A percentile compares a stretch with the other conserved stretches of the same genome.
Conservation (phyloP, 2,113 vertebrate genomes). For the Cynoglossus semilaevis region DNA sequence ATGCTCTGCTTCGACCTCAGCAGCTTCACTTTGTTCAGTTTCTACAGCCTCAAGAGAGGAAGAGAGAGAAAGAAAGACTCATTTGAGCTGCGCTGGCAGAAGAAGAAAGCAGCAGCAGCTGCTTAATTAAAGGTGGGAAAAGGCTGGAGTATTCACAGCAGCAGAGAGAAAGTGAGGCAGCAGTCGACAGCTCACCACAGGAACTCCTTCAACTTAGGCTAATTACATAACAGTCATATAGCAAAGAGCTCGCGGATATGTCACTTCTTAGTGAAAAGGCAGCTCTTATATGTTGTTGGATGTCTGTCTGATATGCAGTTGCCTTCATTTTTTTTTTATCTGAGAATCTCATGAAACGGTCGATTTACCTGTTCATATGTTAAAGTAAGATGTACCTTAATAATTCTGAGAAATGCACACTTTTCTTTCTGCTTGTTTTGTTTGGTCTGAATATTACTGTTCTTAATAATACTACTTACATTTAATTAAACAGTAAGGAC, state of each 20-base stretch:
- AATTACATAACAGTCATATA: conserved; percentile 50
- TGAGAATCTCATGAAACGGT: no score
- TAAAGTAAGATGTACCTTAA: no score
- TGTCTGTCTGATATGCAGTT: no score
- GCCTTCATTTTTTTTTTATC: no score
- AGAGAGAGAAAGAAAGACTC: conserved; percentile 26
- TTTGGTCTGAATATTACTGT: no score
- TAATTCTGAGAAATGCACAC: no score
- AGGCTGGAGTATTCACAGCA: conserved; percentile 39
- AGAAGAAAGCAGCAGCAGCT: conserved; percentile 44
- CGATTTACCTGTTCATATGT: no score
- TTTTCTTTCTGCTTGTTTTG: no score
- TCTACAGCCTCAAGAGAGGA: conserved; percentile 7
- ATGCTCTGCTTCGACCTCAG: conserved; percentile 18
- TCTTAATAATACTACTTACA: no score
- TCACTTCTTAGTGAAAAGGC: background rate
- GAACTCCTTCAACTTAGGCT: conserved; percentile 38
- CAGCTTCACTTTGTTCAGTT: conserved; percentile 17
- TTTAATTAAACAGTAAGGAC: no score
- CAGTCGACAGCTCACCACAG: conserved; percentile 25
- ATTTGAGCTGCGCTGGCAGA: conserved; percentile 46
- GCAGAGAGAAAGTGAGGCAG: conserved; percentile 16
- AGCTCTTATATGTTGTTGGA: background rate
- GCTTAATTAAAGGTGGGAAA: conserved; percentile 62
- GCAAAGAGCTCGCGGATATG: background rate